Percentiles rank a stretch among this genome's conserved stretches.
phyloP scores from a whole-genome alignment of 2,888 invertebrate genomes.

The Agonum fuliginosum region DNA sequence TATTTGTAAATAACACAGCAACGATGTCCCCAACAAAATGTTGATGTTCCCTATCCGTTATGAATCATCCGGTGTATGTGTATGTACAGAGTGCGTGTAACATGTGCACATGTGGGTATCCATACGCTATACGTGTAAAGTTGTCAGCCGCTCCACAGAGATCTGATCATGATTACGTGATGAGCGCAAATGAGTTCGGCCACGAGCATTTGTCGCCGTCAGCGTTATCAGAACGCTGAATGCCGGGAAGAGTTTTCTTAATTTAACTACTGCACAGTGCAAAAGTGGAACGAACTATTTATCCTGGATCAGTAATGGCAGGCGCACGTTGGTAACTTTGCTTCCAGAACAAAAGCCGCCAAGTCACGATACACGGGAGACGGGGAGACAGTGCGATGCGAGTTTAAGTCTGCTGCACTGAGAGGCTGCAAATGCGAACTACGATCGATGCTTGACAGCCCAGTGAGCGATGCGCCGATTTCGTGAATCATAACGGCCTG shows the following conservation, averaged over 20 bases:
- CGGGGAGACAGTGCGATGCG: not conserved
- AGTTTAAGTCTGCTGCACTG: not conserved
- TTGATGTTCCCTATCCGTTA: not conserved
- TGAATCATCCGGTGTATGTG: not conserved
- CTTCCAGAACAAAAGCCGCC: conserved; percentile 35
- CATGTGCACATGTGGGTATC: not conserved
- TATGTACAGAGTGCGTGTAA: not conserved
- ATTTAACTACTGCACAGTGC: conserved; percentile 53
- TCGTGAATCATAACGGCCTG: conserved; percentile 50
- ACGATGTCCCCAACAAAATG: not conserved
- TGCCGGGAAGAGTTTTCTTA: conserved; percentile 47
- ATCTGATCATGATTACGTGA: conserved; percentile 55
- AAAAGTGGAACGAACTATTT: conserved; percentile 53
- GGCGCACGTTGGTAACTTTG: conserved; percentile 10
- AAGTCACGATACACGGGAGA: conserved; percentile 42
- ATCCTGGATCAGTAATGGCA: conserved; percentile 49
- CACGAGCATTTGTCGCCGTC: conserved; percentile 56
- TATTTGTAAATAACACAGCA: too few relatives aligned
- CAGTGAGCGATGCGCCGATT: conserved; percentile 31
- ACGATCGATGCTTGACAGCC: conserved; percentile 22
- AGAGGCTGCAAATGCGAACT: not conserved
- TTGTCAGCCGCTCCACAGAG: not conserved
- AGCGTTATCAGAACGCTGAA: conserved; percentile 43
- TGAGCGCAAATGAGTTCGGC: conserved; percentile 54
- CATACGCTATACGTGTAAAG: too few relatives aligned